Base-by-base conservation (phyloP, 1,140 invertebrate species). In the Gyrodactylus bullatarudis region DNA sequence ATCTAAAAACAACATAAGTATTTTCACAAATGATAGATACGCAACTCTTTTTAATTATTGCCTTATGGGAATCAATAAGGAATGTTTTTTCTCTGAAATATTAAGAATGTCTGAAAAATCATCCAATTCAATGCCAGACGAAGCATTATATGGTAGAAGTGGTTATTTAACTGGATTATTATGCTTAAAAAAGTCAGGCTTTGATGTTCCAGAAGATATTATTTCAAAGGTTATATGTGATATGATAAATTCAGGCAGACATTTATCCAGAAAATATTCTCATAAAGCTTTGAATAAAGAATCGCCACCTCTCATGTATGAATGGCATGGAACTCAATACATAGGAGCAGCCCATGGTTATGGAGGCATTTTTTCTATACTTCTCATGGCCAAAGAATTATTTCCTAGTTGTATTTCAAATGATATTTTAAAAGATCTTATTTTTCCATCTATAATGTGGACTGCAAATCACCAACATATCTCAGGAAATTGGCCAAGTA, bases 401-500 rank as follows among this genome's bases (percentile, higher is more conserved):
- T 75, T 26, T 73, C 2, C n/a, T 1, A 69, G 78, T 78, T 73
- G 76, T 86, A 85, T 73, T 73, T 82, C 79, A 26, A 75, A 80
- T 69, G 76, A 80, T 26, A 83, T 87, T 79, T 76, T 88, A 76
- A 72, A 77, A 20, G 74, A 77, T 19, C 72, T 78, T 27, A 75
- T 84, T 0, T 81, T 83, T 76, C 85, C 86, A 26, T 84, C 85
- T 8, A 79, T 89, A 73, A 83, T 88, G 76, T 87, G 83, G 78
- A 78, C 88, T 74, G 75, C 79, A 72, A 76, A 76, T 21, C 73
- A 80, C 20, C 76, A 83, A 76, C 87, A 84, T 79, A 78, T 84
- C n/a, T 87, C 87, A 76, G 87, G 87, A 0, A 93, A 93, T 81
- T 88, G 87, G 78, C 87, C 87, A 1, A 91, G 89, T 0, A 91